These are phyloP conservation scores for Strigamia crassipes DNA, from an alignment of 2,888 invertebrate genomes.

Conservation along the genomic window DNA sequence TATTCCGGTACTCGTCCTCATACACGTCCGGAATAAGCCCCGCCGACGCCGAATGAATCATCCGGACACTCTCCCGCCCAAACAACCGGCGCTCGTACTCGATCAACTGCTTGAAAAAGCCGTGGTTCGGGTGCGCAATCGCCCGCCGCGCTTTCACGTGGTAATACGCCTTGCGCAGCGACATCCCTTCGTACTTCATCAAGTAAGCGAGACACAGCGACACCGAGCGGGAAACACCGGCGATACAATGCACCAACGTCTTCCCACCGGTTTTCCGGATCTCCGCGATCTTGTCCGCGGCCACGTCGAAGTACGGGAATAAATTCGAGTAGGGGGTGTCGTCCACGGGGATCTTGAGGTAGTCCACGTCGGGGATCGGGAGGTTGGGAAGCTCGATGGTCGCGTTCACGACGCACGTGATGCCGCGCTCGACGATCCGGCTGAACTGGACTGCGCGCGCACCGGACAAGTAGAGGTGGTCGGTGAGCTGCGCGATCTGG, in stretches of 20 bases:
- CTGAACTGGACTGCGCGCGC: constrained; percentile 74
- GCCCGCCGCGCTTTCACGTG: constrained; percentile 74
- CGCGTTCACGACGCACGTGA: constrained; percentile 79
- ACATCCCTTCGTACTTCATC: constrained; percentile 79
- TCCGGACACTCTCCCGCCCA: constrained; percentile 71
- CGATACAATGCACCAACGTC: constrained; percentile 85
- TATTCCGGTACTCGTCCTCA: constrained; percentile 59
- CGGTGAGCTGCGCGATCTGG: constrained; percentile 68
- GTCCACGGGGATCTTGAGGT: constrained; percentile 72
- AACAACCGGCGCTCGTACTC: constrained; percentile 76
- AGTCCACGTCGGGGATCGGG: constrained; percentile 62
- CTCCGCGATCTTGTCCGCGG: constrained; percentile 76
- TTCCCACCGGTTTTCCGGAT: constrained; percentile 70
- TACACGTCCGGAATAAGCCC: constrained; percentile 78
- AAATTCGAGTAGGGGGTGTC: constrained; percentile 77
- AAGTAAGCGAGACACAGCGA: constrained; percentile 85
- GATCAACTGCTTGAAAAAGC: constrained; percentile 87
- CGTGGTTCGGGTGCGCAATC: constrained; percentile 85
- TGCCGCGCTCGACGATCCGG: constrained; percentile 69
- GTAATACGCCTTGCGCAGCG: constrained; percentile 76
- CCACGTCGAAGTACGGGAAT: constrained; percentile 73
- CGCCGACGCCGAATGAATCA: constrained; percentile 73
- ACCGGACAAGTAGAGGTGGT: constrained; percentile 76
- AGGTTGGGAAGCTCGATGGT: constrained; percentile 76
- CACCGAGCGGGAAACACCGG: constrained; percentile 86